Conservation (phyloP, 1,140 invertebrate species). For the Aleiodes sp. region DNA sequence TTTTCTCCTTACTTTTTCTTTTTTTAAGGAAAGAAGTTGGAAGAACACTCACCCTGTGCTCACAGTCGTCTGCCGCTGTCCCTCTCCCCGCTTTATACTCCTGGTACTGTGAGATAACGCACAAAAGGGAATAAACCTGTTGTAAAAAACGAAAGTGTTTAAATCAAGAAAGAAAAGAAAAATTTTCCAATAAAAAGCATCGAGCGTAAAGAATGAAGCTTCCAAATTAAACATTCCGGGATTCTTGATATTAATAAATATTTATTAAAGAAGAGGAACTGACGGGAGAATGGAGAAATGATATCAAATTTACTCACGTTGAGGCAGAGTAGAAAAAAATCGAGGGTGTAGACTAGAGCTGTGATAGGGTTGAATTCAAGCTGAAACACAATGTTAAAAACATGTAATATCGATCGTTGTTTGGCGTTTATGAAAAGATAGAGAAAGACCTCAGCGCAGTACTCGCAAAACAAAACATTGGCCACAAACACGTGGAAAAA, state of each 20-base stretch:
- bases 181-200: neutral
- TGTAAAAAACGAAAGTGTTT: no score
- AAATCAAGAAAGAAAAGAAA: neutral
- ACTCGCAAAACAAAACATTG: neutral
- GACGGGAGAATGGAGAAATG: neutral
- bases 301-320: slow-evolving; percentile 69
- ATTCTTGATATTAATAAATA: no score
- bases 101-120: slow-evolving; percentile 84
- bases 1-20: neutral
- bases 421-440: neutral
- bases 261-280: neutral
- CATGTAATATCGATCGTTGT: slow-evolving; percentile 17
- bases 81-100: slow-evolving; percentile 79
- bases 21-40: neutral
- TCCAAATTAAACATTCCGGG: no score
- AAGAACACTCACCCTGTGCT: slow-evolving; percentile 55
- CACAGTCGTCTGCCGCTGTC: slow-evolving; percentile 71
- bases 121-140: slow-evolving; percentile 80
- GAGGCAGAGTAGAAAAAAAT: slow-evolving; percentile 72
- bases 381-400: slow-evolving; percentile 65
- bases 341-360: slow-evolving; percentile 72
- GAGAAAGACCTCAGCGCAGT: neutral
- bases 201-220: no score
- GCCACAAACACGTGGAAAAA: neutral
- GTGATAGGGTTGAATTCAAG: slow-evolving; percentile 70